Conservation (phyloP, 1,140 invertebrate genomes). For the Caenorhabditis latens region DNA sequence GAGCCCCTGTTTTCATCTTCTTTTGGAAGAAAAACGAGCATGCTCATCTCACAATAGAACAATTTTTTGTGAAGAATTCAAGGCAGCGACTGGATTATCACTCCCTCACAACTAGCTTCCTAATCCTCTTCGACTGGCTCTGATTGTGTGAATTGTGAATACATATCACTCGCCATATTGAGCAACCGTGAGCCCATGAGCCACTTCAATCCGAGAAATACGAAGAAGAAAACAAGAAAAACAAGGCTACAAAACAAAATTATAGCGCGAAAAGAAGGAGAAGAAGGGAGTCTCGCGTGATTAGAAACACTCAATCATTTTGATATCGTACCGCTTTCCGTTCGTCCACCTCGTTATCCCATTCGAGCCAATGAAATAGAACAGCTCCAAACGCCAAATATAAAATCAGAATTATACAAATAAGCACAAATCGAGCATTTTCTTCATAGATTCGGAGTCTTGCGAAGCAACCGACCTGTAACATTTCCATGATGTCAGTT, state of each 20-base stretch:
- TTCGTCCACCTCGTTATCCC: constrained; percentile 56
- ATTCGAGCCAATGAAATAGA: constrained; percentile 52
- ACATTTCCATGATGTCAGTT: not conserved
- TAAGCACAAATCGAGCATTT: constrained; percentile 61
- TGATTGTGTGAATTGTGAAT: constrained; percentile 17
- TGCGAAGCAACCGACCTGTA: constrained; percentile 64
- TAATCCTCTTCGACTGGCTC: not conserved
- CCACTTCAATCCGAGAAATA: not conserved
- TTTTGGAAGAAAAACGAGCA: not conserved
- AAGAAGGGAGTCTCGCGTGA: constrained; percentile 4
- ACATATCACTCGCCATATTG: constrained; percentile 46
- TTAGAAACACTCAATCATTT: constrained; percentile 32
- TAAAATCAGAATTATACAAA: constrained; percentile 44
- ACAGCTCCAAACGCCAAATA: constrained; percentile 58
- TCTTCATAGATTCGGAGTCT: constrained; percentile 61
- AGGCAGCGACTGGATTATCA: constrained; percentile 1
- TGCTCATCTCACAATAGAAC: constrained; percentile 30
- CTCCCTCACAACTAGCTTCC: constrained; percentile 39
- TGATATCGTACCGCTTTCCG: constrained; percentile 49
- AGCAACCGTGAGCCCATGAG: not conserved
- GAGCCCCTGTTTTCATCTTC: not conserved
- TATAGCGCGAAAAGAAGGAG: not conserved
- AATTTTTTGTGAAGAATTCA: constrained; percentile 22
- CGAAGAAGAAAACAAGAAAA: not conserved
- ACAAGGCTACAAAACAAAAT: constrained; percentile 7